These are phyloP conservation scores for Protomyctophum bolini DNA, from an alignment of 2,113 vertebrate genomes.

Conservation along the genomic window DNA sequence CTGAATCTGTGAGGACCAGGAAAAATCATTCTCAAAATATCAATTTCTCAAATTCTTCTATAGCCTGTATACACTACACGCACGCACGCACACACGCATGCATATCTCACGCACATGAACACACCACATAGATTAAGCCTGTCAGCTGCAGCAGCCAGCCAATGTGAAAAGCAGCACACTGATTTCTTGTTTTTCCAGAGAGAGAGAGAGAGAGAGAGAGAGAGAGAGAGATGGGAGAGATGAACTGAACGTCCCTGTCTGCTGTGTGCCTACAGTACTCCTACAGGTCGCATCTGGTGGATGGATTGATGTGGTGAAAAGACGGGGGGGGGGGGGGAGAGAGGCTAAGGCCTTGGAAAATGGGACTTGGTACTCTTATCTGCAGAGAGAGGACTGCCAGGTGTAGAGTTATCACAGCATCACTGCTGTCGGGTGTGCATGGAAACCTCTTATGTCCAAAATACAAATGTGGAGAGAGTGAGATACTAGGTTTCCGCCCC, in stretches of 20 bases:
- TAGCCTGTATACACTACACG: not conserved
- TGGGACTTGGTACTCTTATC: slow-evolving; percentile 30
- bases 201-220: slow-evolving; percentile 29
- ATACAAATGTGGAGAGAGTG: no score
- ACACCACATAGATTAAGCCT: slow-evolving; percentile 16
- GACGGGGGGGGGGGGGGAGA: slow-evolving; percentile 1
- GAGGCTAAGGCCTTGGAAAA: slow-evolving; percentile 41
- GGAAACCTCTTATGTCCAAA: no score
- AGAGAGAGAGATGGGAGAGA: no score
- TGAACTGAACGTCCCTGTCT: slow-evolving; percentile 64
- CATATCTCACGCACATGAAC: slow-evolving; percentile 33
- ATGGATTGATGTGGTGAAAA: slow-evolving; percentile 60
- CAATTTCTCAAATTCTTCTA: not conserved
- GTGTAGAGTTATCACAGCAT: slow-evolving; percentile 33
- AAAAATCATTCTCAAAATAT: not conserved
- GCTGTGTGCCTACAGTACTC: slow-evolving; percentile 30
- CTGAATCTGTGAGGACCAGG: not conserved
- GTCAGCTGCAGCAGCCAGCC: slow-evolving; percentile 24
- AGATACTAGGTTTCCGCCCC: no score
- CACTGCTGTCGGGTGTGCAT: not conserved
- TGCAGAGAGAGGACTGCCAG: slow-evolving; percentile 21
- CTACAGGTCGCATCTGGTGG: slow-evolving; percentile 70
- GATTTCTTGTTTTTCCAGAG: slow-evolving; percentile 47
- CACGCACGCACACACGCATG: not conserved
- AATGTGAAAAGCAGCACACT: slow-evolving; percentile 54